These are phyloP conservation scores for Apogon talboti DNA, from an alignment of 2,797 vertebrate genomes.

Conservation along the genomic window DNA sequence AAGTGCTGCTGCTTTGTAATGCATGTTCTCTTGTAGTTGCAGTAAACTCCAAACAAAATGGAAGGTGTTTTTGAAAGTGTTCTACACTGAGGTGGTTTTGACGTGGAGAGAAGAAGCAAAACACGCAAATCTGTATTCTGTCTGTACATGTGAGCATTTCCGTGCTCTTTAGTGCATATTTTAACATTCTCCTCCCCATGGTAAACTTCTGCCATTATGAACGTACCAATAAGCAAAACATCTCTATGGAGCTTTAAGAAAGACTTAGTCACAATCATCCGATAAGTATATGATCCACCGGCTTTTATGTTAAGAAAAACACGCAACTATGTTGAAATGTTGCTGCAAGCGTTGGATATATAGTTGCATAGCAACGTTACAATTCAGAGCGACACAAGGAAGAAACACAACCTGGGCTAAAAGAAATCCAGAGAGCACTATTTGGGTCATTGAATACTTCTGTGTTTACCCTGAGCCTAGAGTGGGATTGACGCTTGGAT, in stretches of 20 bases:
- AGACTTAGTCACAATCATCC: conserved; percentile 18
- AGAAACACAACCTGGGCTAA: conserved; percentile 65
- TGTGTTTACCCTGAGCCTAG: conserved; percentile 73
- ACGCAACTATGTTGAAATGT: conserved; percentile 50
- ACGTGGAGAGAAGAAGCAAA: neutral
- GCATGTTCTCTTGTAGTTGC: conserved; percentile 54
- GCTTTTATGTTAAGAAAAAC: conserved; percentile 53
- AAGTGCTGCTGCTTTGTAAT: conserved; percentile 72
- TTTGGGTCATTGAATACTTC: conserved; percentile 73
- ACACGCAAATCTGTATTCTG: neutral
- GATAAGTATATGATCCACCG: conserved; percentile 43
- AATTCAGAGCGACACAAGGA: conserved; percentile 58
- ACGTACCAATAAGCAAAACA: neutral
- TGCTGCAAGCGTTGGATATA: conserved; percentile 47
- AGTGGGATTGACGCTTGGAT: conserved; percentile 71
- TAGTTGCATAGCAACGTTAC: conserved; percentile 69
- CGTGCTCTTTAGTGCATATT: neutral
- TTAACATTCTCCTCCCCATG: neutral
- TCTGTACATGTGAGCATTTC: neutral
- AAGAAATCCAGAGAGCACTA: conserved; percentile 60
- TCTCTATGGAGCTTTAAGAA: neutral
- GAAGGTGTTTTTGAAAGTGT: conserved; percentile 23
- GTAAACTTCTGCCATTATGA: neutral
- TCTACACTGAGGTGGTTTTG: conserved; percentile 2
- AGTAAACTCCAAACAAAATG: conserved; percentile 45